Evolutionary conservation across 2,113 vertebrate genomes (phyloP), one percentile per base, ranked within the genome.

Genomic region (Cyrtonyx montezumae): DNA sequence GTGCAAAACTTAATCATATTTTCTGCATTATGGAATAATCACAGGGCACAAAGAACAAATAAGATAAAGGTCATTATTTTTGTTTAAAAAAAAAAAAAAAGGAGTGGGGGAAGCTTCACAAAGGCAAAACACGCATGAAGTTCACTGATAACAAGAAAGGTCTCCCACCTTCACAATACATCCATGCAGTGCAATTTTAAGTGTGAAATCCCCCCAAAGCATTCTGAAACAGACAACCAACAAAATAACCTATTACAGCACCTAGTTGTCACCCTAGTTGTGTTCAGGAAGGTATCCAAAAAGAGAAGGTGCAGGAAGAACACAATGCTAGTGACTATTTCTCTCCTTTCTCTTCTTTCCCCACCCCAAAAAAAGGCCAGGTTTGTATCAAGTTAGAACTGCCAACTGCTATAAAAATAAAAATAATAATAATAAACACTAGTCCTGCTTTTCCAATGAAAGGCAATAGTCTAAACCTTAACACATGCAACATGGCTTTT

Each of bases 131-230:
- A 3, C 28, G 42, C 26, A 14, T 10, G 9, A 87, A 79, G 82
- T 78, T 32, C 37, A 51, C 42, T 30, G 34, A 51, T 56, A 63
- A 59, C 55, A 43, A 53, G 17, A 56, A 19, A 48, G 21, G 22
- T 32, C 46, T 89, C 71, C 30, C 49, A 56, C 5, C 61, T 86
- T 73, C 36, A 40, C 26, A 43, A 30, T 11, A 65, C 49, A 55
- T 36, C 49, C 62, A 67, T 17, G 8, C 65, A 36, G n/a, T 4
- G 23, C 51, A 80, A 46, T 61, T 66, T 84, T 28, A 62, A 78
- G n/a, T 12, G 61, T 89, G 89, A 96, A 96, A 94, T 73, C n/a
- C 71, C 95, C 89, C 75, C 43, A 3, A 6, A 92, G 51, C 55
- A 21, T 34, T 87, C 75, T 67, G 75, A 90, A 87, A 43, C 13